Base-by-base conservation (phyloP, 2,888 invertebrate genomes). In the Epinotia brunnichana region DNA sequence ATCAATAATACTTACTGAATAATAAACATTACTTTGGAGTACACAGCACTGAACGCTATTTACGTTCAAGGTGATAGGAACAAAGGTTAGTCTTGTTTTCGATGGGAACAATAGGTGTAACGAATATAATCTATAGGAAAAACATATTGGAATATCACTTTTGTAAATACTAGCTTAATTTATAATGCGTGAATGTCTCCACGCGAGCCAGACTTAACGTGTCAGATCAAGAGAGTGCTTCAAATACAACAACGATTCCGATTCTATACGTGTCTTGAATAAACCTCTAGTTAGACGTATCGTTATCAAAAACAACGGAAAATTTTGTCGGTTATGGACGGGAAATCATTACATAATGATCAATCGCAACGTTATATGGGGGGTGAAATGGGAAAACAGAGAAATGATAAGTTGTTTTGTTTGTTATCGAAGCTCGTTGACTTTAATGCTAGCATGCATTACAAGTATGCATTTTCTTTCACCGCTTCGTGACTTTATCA, bases 371-470 rank as follows among this genome's bases (percentile, higher is more conserved):
- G 35, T 67, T 44, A 53, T 71, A 66, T 61, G 39, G 7, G 5
- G 2, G 5, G 17, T 41, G 24, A 24, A 21, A 56, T 10, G 53
- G 60, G 29, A 54, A 67, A 71, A 71, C 21, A 71, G 61, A 17
- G 54, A 57, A 24, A 72, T 72, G 54, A 67, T 35, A 17, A 35
- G 41, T 71, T 29, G 44, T 61, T 54, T 61, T 72, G 61, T 67
- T 72, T 67, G n/a, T 39, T 53, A 19, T 48, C 48, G 9, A 51
- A 10, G 19, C 19, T 61, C 10, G 21, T 39, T 64, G 21, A 57
- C 29, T 56, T 35, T 67, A 15, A 53, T 64, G 57, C 21, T 21
- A 10, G 7, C 19, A 21, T n/a, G n/a, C n/a, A n/a, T n/a, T n/a
- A n/a, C n/a, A n/a, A n/a, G n/a, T n/a, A n/a, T n/a, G n/a, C n/a